phyloP scores from a whole-genome alignment of 2,888 invertebrate species.

The Pyralis farinalis region DNA sequence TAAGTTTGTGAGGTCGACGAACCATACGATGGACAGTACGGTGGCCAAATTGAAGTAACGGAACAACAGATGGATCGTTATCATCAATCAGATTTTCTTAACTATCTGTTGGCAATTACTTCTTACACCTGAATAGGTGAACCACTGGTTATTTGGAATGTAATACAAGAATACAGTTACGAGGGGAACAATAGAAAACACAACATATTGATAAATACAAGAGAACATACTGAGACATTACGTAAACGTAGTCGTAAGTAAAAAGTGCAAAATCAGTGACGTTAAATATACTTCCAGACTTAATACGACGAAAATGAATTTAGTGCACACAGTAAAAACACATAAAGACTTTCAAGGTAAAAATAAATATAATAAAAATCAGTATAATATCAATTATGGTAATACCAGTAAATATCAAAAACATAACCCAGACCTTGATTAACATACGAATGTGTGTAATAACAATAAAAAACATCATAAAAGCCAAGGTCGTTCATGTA shows the following conservation, averaged over 20 bases:
- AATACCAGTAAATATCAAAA: slow-evolving; percentile 14
- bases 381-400: slow-evolving; percentile 5
- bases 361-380: background rate
- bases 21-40: slow-evolving; percentile 50
- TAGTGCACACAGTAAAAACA: too few species aligned
- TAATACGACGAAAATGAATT: too few species aligned
- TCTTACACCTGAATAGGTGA: slow-evolving; percentile 45
- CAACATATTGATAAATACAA: too few species aligned
- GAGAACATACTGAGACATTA: too few species aligned
- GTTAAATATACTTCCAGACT: background rate
- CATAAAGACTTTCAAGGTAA: too few species aligned
- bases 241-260: too few species aligned
- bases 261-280: too few species aligned
- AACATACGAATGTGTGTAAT: slow-evolving; percentile 23
- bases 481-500: slow-evolving; percentile 37
- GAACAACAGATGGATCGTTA: slow-evolving; percentile 59
- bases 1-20: slow-evolving; percentile 58
- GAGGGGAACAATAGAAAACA: slow-evolving; percentile 16
- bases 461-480: slow-evolving; percentile 28
- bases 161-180: slow-evolving; percentile 44
- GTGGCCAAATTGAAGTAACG: slow-evolving; percentile 77
- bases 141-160: slow-evolving; percentile 53
- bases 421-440: slow-evolving; percentile 25
- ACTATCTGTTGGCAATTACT: slow-evolving; percentile 73
- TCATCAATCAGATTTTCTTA: slow-evolving; percentile 79